Base-by-base conservation (phyloP, 64 coral and sea anemone species). In the Pocillopora damicornis region DNA sequence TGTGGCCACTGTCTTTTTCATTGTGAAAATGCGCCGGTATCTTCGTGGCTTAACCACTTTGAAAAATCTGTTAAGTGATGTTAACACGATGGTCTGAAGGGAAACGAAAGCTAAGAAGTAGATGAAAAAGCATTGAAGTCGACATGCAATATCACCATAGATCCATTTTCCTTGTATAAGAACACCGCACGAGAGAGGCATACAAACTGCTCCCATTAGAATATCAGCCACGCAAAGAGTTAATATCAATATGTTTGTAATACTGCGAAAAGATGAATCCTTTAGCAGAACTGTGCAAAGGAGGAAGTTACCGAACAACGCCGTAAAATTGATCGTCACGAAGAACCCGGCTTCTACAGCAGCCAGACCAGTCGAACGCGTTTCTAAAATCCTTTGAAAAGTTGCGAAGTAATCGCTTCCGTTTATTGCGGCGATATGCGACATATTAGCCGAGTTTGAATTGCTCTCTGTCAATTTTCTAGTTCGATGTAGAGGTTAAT, bases 211-310 rank as follows among this genome's bases (percentile, higher is more conserved):
- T 11, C 79, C 88, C 92, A 93, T 93, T 6, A 86, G 1, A 17
- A 89, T 89, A 68, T 93, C 88, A 11, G 87, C 63, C 34, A 89
- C 11, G 51, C 87, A 88, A 0, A 93, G 79, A 22, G 68, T 60
- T 10, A 89, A n/a, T 38, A 93, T 86, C 14, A 93, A 78, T 12
- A 93, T 74, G 61, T 89, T 93, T 25, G 92, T 86, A 14, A 89
- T 22, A 13, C 71, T 93, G 42, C 58, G 79, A 74, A 89, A 68
- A 58, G 73, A 38, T 9, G 65, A 59, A 37, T 72, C 80, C 25
- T 60, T 69, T 14, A 89, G 63, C 58, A 89, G 59, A 11, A 89
- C 74, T 3, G 66, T 34, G 26, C 88, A 93, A 1, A 93, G 65
- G 9, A 89, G 60, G 37, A 72, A 23, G 63, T 93, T 93, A 37